Evolutionary conservation across 2,797 vertebrate species (phyloP), one percentile per base, ranked within the genome.

Genomic region (Parotocinclus haroldoi): DNA sequence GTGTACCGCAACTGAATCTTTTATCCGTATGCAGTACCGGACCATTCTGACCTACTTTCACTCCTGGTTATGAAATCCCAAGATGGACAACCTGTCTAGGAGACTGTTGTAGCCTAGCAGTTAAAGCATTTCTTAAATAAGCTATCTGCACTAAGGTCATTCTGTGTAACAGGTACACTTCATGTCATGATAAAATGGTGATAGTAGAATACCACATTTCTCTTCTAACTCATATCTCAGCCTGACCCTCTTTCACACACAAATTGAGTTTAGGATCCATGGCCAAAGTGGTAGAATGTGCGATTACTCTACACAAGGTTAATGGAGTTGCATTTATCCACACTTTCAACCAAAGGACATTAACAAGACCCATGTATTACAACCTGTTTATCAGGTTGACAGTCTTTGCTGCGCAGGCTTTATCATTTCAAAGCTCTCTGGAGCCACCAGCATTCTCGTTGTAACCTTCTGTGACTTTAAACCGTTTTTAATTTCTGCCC

Each of bases 391-490:
- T 64, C 50, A 44, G 48, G 42, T 55, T 48, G 36, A 54, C 56
- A 60, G 44, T 42, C 50, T 59, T 9, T 53, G 38, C 70, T 64
- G 68, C 42, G 56, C 42, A 16, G 53, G 63, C 48, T 75, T 75
- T 69, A 66, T 49, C 58, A 46, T 16, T 57, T 63, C 53, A 27
- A 50, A 66, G 71, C 58, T 27, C 50, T 66, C 42, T 52, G 58
- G 58, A 63, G 65, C 69, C 17, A 56, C 12, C 56, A 61, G 48
- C 48, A 49, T 70, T 75, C 70, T 64, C 63, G 46, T 63, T 68
- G 61, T 58, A 70, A 63, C 69, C 60, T 75, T 65, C 52, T 45
- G 54, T 73, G 67, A 71, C 76, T 73, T 58, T 51, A 64, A 61
- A 62, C 56, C 57, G 19, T 67, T 66, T 70, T 69, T 60, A 71